Base-by-base conservation (phyloP, 2,888 invertebrate genomes). In the Mesoligia furuncula region DNA sequence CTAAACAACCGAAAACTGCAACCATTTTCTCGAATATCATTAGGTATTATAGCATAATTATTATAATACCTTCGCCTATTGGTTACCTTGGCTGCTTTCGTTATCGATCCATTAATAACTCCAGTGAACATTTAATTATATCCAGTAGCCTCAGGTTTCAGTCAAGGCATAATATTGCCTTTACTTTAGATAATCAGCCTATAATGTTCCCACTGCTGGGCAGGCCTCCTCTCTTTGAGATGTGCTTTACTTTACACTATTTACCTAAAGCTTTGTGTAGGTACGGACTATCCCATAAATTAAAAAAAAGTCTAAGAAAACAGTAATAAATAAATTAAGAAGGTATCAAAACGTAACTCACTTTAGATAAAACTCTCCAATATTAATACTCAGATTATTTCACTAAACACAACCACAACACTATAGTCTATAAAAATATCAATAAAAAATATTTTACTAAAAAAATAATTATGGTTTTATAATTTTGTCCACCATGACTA, bases 401-500 rank as follows among this genome's bases (percentile, higher is more conserved):
- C 73, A 80, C 78, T 36, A 39, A 73, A 64, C 73, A 78, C 72
- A 74, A 36, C 48, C 82, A 84, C 78, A 77, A 68, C 77, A 85
- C 84, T 69, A 79, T 9, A 70, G 51, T 70, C n/a, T 73, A 67
- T n/a, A 39, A 54, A 75, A 62, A 45, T 59, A 57, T 69, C 3
- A 70, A 66, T 36, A 83, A 61, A 80, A 75, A 67, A 68, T 67
- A 68, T 20, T 68, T 24, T n/a, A 64, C 42, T 57, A 27, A 59
- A 77, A 77, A 76, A 57, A 45, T 17, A 42, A 62, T 67, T 45
- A 75, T 31, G 7, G n/a, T 64, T 66, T 66, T 65, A 45, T 54
- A 66, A 65, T 76, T 84, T 48, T 76, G 62, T 42, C 73, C 76
- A 79, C 81, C 84, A 89, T 89, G 89, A 88, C 86, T 89, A 87